Base-by-base conservation (phyloP, 64 coral and sea anemone species). In the Trachythela sp. region DNA sequence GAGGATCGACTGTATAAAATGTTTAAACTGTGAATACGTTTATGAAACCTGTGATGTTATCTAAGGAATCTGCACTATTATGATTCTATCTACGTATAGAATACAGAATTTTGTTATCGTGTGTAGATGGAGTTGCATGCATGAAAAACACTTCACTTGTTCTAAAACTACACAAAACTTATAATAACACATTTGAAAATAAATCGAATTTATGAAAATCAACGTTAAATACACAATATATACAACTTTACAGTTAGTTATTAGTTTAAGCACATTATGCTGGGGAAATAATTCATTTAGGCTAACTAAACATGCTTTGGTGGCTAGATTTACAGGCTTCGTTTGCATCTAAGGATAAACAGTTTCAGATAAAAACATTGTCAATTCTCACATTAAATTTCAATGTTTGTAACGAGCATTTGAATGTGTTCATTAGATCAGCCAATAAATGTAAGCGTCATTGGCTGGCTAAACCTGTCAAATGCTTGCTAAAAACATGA, bases 191-290 rank as follows among this genome's bases (percentile, higher is more conserved):
- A 14, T 22, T 80, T 39, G 31, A 80, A 80, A 80, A 37, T 80
- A 80, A 29, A 38, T 39, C 30, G 33, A 34, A 80, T 37, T 80
- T 80, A 80, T 39, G 31, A 80, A 80, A 80, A 37, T 37, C 20
- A 68, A 68, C 30, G 30, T 13, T 2, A 34, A 39, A 80, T 29
- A 80, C 30, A 80, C 31, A 37, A 34, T 80, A 80, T 80, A 17
- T 80, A 80, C 75, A 80, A 34, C 32, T 13, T 80, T 80, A 80
- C 26, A 80, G 75, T 80, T 80, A 80, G 37, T 36, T 34, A 80
- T 34, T 35, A 68, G 30, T n/a, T 31, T 6, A 45, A 45, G 42
- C 42, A 45, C 26, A 26, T 20, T 64, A 7, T 26, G 20, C 8
- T 4, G 56, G 26, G 26, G 56, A 26, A 64, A 15, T 52, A 27